Conservation (phyloP, 2,888 invertebrate genomes). For the Platycheirus albimanus region DNA sequence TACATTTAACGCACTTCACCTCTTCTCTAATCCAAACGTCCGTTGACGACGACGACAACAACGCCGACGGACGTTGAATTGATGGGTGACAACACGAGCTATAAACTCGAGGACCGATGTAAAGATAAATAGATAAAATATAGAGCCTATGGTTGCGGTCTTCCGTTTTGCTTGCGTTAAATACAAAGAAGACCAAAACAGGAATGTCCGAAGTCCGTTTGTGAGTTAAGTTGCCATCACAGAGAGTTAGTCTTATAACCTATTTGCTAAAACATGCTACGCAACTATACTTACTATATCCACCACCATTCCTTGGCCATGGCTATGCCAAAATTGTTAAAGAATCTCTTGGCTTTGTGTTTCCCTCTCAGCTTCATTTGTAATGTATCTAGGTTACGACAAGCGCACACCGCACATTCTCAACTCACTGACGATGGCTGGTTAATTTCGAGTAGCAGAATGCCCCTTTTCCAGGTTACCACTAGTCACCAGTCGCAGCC, state of each 20-base stretch:
- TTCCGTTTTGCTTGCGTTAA: slow-evolving; percentile 16
- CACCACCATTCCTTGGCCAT: too few relatives aligned
- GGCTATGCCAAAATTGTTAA: slow-evolving; percentile 39
- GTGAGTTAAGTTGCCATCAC: not conserved
- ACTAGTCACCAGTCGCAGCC: not conserved
- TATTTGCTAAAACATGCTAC: not conserved
- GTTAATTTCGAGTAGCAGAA: slow-evolving; percentile 48
- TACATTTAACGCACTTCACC: not conserved
- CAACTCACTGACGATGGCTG: slow-evolving; percentile 44
- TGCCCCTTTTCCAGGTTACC: slow-evolving; percentile 43
- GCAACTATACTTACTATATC: not conserved
- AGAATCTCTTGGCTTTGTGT: slow-evolving; percentile 38
- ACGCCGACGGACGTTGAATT: slow-evolving; percentile 17
- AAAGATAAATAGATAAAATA: too few relatives aligned
- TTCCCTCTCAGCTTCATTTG: slow-evolving; percentile 45
- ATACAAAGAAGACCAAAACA: slow-evolving; percentile 17
- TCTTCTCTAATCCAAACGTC: not conserved
- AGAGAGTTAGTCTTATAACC: slow-evolving; percentile 7
- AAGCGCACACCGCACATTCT: slow-evolving; percentile 32
- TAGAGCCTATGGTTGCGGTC: not conserved
- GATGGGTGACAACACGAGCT: slow-evolving; percentile 22
- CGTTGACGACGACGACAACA: too few relatives aligned
- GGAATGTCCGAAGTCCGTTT: not conserved
- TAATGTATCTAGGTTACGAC: slow-evolving; percentile 62
- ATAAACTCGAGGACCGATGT: not conserved